These are phyloP conservation scores for Drosophila malerkotliana DNA, from an alignment of 1,140 invertebrate species.

Conservation along the genomic window DNA sequence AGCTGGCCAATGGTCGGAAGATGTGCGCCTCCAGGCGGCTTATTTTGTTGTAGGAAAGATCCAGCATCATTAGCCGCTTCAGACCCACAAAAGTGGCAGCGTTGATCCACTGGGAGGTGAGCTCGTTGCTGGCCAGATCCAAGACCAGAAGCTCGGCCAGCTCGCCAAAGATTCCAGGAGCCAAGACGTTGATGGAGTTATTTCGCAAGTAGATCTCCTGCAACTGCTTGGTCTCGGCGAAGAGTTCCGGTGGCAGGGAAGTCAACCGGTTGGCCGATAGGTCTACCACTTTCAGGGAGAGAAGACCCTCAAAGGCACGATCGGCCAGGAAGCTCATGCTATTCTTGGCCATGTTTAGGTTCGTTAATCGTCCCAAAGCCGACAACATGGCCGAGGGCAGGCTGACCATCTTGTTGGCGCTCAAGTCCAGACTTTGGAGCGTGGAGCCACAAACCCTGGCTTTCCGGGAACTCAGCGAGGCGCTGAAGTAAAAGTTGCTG, in stretches of 20 bases:
- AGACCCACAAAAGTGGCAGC: constrained; percentile 93
- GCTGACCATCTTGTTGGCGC: constrained; percentile 92
- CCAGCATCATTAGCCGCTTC: constrained; percentile 91
- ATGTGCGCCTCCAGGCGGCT: constrained; percentile 90
- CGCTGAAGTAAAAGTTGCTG: constrained; percentile 89
- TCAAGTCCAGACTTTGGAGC: constrained; percentile 90
- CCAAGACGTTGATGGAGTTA: constrained; percentile 93
- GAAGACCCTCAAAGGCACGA: constrained; percentile 91
- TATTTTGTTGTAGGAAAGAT: constrained; percentile 92
- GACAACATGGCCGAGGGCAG: constrained; percentile 91
- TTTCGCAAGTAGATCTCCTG: constrained; percentile 93
- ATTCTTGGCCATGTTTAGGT: constrained; percentile 88
- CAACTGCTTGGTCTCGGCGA: constrained; percentile 91
- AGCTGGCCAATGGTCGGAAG: constrained; percentile 91
- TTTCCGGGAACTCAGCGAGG: constrained; percentile 87
- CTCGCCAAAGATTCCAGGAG: constrained; percentile 93
- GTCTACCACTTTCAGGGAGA: constrained; percentile 90
- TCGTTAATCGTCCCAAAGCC: constrained; percentile 87
- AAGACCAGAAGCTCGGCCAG: constrained; percentile 92
- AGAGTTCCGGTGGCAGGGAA: constrained; percentile 92
- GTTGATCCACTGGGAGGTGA: constrained; percentile 94
- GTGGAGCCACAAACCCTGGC: constrained; percentile 87
- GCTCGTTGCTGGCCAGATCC: constrained; percentile 93
- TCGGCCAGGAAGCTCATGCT: constrained; percentile 91
- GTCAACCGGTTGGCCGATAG: constrained; percentile 92